Evolutionary conservation across 2,888 invertebrate species (phyloP).

Genomic region (Carabus problematicus): DNA sequence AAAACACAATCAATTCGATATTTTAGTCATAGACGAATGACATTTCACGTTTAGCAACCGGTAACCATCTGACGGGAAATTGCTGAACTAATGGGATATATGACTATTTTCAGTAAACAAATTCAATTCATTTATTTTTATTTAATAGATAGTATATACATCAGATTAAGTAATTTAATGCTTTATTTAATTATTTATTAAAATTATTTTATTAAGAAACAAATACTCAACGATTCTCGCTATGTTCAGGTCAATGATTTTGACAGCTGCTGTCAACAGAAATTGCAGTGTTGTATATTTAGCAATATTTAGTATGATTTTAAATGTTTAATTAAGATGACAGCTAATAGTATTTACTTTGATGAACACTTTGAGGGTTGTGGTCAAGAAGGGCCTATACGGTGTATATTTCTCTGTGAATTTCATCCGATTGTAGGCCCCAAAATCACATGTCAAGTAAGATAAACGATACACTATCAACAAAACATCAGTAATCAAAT

Average conservation of each 20-base stretch:
- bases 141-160: background rate
- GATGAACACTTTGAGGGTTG: slow-evolving; percentile 61
- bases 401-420: slow-evolving; percentile 83
- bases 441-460: slow-evolving; percentile 84
- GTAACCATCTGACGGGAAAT: too few relatives aligned
- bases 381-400: slow-evolving; percentile 76
- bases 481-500: slow-evolving; percentile 29
- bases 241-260: too few relatives aligned
- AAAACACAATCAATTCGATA: background rate
- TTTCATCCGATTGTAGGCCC: slow-evolving; percentile 81
- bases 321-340: slow-evolving; percentile 23
- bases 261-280: slow-evolving; percentile 15
- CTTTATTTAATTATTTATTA: slow-evolving; percentile 6
- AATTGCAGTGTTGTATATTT: slow-evolving; percentile 1
- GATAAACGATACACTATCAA: slow-evolving; percentile 38
- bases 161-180: background rate
- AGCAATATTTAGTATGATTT: background rate
- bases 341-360: slow-evolving; percentile 30
- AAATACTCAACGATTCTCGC: background rate
- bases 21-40: too few relatives aligned
- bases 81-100: too few relatives aligned
- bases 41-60: too few relatives aligned
- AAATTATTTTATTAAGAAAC: slow-evolving; percentile 15
- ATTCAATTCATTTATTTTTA: too few relatives aligned
- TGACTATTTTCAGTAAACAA: too few relatives aligned